phyloP scores from a whole-genome alignment of 2,113 vertebrate genomes.

The Protomyctophum bolini region DNA sequence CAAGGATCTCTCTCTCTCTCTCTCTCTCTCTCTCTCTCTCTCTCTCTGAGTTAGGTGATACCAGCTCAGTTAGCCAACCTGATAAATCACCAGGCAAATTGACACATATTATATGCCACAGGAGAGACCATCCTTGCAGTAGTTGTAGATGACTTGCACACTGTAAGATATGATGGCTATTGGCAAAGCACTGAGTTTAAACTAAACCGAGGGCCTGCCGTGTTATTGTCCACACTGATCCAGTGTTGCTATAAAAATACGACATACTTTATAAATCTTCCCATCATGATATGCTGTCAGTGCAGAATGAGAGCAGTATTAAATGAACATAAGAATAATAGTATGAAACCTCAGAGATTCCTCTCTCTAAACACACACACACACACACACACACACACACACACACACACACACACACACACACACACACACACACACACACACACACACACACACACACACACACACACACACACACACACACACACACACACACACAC shows the following conservation, averaged over 20 bases:
- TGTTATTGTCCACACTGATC: slow-evolving; percentile 24
- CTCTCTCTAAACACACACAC: not conserved
- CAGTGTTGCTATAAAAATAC: slow-evolving; percentile 30
- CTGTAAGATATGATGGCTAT: slow-evolving; percentile 67
- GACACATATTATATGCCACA: slow-evolving; percentile 69
- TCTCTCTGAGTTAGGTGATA: slow-evolving; percentile 76
- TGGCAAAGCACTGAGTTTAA: slow-evolving; percentile 72
- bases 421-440: no score
- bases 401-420: no score
- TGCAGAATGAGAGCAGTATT: not conserved
- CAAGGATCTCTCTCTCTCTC: slow-evolving; percentile 11
- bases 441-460: no score
- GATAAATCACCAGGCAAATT: slow-evolving; percentile 81
- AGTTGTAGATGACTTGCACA: slow-evolving; percentile 53
- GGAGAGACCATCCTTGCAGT: slow-evolving; percentile 71
- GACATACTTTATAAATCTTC: slow-evolving; percentile 1
- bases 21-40: slow-evolving; percentile 34
- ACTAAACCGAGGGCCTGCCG: slow-evolving; percentile 40
- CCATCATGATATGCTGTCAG: not conserved
- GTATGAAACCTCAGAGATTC: not conserved
- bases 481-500: no score
- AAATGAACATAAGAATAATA: no score
- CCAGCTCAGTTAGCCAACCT: slow-evolving; percentile 74
- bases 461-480: no score
- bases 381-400: no score